phyloP scores from a whole-genome alignment of 1,140 invertebrate genomes.

The Pseudobourletiella spinata region DNA sequence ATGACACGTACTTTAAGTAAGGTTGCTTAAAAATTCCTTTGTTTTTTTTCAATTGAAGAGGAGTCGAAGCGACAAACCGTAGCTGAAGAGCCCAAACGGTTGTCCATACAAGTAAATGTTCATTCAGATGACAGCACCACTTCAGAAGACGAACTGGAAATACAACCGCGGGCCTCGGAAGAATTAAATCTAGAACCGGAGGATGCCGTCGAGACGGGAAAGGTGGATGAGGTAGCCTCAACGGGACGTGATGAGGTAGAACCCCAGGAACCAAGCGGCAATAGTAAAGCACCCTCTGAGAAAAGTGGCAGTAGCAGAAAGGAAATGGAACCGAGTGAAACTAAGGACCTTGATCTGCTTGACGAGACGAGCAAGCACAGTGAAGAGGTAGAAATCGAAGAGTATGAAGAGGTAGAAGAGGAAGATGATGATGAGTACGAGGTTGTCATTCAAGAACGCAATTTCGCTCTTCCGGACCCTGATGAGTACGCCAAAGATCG shows the following conservation, averaged over 20 bases:
- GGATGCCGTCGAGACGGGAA: background rate
- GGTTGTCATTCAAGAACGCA: background rate
- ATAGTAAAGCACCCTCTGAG: too few species aligned
- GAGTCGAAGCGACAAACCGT: background rate
- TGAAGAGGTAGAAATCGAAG: slow-evolving; percentile 3
- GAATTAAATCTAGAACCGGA: background rate
- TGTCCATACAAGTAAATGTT: slow-evolving; percentile 5
- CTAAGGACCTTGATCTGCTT: background rate
- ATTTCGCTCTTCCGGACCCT: background rate
- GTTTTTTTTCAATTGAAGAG: too few species aligned
- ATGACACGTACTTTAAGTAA: background rate
- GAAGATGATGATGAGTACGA: slow-evolving; percentile 7
- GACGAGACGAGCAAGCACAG: background rate
- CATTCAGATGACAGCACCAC: background rate
- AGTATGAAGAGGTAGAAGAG: slow-evolving; percentile 3
- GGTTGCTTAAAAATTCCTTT: background rate
- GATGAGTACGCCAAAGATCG: background rate
- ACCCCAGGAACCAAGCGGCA: too few species aligned
- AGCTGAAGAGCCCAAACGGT: background rate
- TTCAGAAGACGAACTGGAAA: slow-evolving; percentile 13
- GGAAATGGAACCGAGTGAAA: background rate
- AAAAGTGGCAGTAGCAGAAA: background rate
- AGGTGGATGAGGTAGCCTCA: background rate
- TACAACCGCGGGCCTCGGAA: background rate
- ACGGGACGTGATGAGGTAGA: background rate